Base-by-base conservation (phyloP, 2,888 invertebrate species). In the Osmoderma eremita region DNA sequence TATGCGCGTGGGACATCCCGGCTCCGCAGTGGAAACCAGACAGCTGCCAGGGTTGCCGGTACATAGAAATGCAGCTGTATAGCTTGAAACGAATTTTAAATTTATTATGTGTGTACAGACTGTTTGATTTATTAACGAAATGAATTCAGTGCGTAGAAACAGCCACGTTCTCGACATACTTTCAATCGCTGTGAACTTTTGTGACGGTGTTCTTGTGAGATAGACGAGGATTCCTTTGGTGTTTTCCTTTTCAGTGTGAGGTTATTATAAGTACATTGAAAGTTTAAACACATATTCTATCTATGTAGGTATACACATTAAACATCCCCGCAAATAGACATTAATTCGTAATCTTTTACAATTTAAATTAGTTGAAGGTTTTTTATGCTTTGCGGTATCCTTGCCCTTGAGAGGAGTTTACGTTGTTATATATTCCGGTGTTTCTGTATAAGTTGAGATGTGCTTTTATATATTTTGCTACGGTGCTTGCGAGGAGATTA, bases 1-100 rank as follows among this genome's bases (percentile, higher is more conserved):
- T 72, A 73, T 80, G 80, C 80, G 80, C 80, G 75, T 73, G 75
- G 71, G 70, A 73, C 73, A 70, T 74, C 76, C 77, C 74, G 77
- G 74, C 77, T 78, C 80, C 80, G 81, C 80, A 81, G 81, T 81
- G 79, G 78, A 79, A 77, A 73, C 78, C 76, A 79, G 79, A 79
- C 79, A 75, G 79, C 79, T 77, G 78, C 77, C 75, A 77, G 79
- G 80, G 80, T 77, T 69, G 68, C 68, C 63, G 68, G 65, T 58
- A 49, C 17, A 61, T 22, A 42, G 56, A 49, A 65, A 54, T 65
- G 65, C 65, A 65, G 65, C 65, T 58, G 65, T 49, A 17, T 20
- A 56, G 39, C 39, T 13, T 65, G 54, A 63, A 63, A 36, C 58
- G 58, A 45, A 61, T 61, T 30, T 61, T 61, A 45, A 30, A 45